Base-by-base conservation (phyloP, 2,797 vertebrate genomes). In the Tamandua tetradactyla region DNA sequence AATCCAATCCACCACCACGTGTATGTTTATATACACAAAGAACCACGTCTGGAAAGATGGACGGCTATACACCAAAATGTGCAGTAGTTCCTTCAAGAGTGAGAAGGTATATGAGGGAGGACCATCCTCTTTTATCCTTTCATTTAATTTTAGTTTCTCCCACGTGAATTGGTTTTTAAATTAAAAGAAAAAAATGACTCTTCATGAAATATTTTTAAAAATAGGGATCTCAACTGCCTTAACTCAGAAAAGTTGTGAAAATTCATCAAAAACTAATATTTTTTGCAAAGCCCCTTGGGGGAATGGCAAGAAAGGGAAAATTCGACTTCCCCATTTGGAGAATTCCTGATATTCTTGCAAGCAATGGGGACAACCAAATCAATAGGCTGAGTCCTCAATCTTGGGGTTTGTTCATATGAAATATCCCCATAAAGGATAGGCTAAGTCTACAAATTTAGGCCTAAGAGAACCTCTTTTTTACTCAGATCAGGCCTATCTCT, bases 101-200 rank as follows among this genome's bases (percentile, higher is more conserved):
- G 69, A 68, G 22, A 66, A n/a, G 27, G 20, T 35, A 74, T 35
- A 55, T 66, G 85, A 92, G 2, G 3, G 22, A 80, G 5, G 20
- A 66, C 3, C 5, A 87, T 40, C 68, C 30, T 64, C 18, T 44
- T 61, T 42, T 62, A 85, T 49, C 27, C 11, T 86, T 95, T 87
- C 37, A 76, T 17, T 47, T 47, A 30, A 68, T 87, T 93, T 91
- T 84, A 66, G 44, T 68, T 88, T 88, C 94, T 55, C 64, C 47
- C 44, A 74, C 5, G 8, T 37, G 30, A n/a, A 69, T 0, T 92
- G 49, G 12, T 27, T 83, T 62, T 81, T 52, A 88, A 95, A 91
- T 71, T 66, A 55, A 35, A 68, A 76, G 37, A 49, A 71, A 23
- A 76, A 69, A 76, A 87, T 32, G 22, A 55, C 42, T 17, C 35